Evolutionary conservation across 2,888 invertebrate genomes (phyloP), one percentile per base, ranked within the genome.

Genomic region (Habroteleia sp.): DNA sequence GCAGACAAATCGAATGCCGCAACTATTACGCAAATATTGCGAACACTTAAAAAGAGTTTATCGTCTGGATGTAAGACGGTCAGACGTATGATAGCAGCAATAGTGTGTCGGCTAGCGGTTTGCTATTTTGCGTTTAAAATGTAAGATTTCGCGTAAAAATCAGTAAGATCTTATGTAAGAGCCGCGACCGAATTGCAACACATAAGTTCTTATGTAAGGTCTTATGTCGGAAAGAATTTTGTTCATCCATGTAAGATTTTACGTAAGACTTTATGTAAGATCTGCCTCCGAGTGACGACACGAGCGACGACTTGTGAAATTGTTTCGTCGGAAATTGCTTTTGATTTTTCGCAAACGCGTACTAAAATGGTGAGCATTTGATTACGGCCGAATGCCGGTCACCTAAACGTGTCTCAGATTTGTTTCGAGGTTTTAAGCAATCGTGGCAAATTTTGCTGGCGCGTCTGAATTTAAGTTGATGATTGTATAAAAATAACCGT

Each of bases 91-190:
- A 1, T 27, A 1, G 27, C 27, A 7, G 4, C 27, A 7, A 3
- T 5, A 27, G 3, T 20, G 5, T 5, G 20, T n/a, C 20, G 20
- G 20, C 5, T 20, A 20, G 2, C 20, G 20, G 20, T 20, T 20
- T 4, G 6, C 14, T 17, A 20, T 33, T 11, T 16, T 14, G n/a
- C 1, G 27, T 54, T 54, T 27, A 16, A 17, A 8, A 25, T 10
- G 29, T 39, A 27, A 31, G 54, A 27, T 37, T 46, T 31, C 10
- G 4, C n/a, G 44, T 20, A 17, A 39, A 39, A 46, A 46, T 66
- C 39, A 46, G 46, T 66, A 54, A 66, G 54, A 66, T 10, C 29
- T 66, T 44, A 66, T 37, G 66, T 54, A 65, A 65, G 31, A n/a
- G 1, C 39, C 41, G 11, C 35, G n/a, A 3, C 27, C 37, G 25